phyloP scores from a whole-genome alignment of 2,888 invertebrate genomes.

The Conomelus anceps region DNA sequence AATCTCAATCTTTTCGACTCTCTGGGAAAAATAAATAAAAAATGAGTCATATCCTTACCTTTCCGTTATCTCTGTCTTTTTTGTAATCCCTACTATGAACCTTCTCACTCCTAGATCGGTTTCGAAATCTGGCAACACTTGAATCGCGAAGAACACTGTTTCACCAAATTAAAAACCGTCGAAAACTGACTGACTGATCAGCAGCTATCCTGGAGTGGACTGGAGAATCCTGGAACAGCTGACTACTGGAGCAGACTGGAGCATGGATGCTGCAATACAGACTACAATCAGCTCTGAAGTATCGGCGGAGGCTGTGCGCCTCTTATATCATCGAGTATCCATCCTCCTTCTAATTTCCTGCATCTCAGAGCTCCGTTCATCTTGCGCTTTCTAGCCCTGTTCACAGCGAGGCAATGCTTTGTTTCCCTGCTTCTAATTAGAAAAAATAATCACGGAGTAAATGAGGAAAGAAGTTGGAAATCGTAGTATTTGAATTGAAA shows the following conservation, averaged over 20 bases:
- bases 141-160: no score
- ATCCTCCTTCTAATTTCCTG: not conserved
- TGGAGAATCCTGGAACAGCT: not conserved
- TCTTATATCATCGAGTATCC: not conserved
- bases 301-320: not conserved
- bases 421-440: not conserved
- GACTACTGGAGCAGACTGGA: not conserved
- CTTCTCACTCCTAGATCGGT: not conserved
- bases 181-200: not conserved
- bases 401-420: not conserved
- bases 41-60: not conserved
- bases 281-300: not conserved
- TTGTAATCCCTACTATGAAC: no score
- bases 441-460: not conserved
- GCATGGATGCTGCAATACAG: not conserved
- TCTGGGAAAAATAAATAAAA: not conserved
- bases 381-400: not conserved
- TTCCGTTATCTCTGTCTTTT: not conserved
- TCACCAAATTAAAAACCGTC: not conserved
- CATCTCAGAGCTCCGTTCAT: not conserved
- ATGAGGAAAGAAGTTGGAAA: no score
- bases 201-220: not conserved
- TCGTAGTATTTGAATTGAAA: no score
- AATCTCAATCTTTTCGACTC: no score
- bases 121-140: not conserved